Conservation (phyloP, 2,888 invertebrate species). For the Strigamia crassipes region DNA sequence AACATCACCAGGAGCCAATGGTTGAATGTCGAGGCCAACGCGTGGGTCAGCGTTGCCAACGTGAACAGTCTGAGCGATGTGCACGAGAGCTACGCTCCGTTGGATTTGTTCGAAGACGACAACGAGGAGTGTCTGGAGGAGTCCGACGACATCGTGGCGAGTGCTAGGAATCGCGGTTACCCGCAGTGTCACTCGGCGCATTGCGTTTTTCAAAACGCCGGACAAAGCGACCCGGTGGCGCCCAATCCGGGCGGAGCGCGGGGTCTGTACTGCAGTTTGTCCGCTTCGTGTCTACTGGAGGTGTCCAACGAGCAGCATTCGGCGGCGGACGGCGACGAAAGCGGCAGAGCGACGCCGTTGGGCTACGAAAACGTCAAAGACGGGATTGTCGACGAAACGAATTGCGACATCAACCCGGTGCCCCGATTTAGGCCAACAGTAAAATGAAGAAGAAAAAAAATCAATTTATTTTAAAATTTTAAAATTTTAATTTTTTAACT, state of each 20-base stretch:
- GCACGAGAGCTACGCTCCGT: not conserved
- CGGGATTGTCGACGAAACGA: not conserved
- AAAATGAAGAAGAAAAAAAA: not conserved
- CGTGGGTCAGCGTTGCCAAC: not conserved
- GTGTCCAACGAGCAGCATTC: not conserved
- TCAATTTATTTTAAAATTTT: too few relatives aligned
- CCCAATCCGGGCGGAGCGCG: not conserved
- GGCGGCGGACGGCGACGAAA: not conserved
- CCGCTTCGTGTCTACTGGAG: not conserved
- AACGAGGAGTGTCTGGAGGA: not conserved
- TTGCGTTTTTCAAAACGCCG: not conserved
- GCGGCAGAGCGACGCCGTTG: not conserved
- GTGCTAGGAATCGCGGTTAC: not conserved
- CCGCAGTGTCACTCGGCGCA: not conserved
- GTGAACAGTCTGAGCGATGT: not conserved
- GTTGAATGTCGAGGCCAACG: not conserved
- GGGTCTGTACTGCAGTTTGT: not conserved
- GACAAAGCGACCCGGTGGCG: not conserved
- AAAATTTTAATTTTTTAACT: not conserved
- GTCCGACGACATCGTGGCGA: not conserved
- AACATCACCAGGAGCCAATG: not conserved
- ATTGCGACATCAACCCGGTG: not conserved
- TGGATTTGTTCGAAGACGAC: not conserved
- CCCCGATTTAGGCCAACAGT: not conserved
- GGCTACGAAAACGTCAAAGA: not conserved